Evolutionary conservation across 2,113 vertebrate genomes (phyloP), one percentile per base, ranked within the genome.

Genomic region (Capreolus pygargus): DNA sequence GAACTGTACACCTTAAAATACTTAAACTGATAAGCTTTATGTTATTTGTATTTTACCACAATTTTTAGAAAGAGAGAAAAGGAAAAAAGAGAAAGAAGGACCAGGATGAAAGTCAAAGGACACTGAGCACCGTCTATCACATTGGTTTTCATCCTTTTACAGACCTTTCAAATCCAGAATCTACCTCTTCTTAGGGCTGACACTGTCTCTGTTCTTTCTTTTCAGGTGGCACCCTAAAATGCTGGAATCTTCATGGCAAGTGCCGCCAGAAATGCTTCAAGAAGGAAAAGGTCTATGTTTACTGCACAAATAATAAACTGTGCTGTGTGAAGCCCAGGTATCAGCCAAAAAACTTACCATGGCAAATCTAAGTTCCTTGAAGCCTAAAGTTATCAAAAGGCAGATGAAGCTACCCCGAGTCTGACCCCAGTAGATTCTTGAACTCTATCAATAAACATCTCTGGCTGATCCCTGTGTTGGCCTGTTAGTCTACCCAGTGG

Each of bases 291-390:
- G 64, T 95, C 78, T 97, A 97, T 11, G 86, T 98, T 57, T 97
- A 96, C 89, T 98, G 98, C 79, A 84, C 83, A 3, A 98, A 98
- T 17, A 92, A 23, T 70, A 98, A 98, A 61, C 11, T 90, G 43
- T 98, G 98, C 86, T 98, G 98, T 1, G 98, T 98, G 93, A 98
- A 97, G 78, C 78, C 93, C 95, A 97, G 84, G 93, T 89, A 81
- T 79, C 96, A 89, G 50, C 96, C 96, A 0, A 97, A n/a, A 74
- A 39, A 17, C 0, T 79, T 25, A 8, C 86, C 83, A 0, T 91
- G 97, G 97, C 1, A 30, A 39, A n/a, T 92, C 11, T 91, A 74
- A 97, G 76, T 36, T 61, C 39, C 55, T 33, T 17, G 87, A 78
- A 88, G 54, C 92, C 61, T 17, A 27, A 70, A 82, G 83, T 60